These are phyloP conservation scores for Meloidogyne chitwoodi DNA, from an alignment of 1,140 invertebrate genomes.

Conservation along the genomic window DNA sequence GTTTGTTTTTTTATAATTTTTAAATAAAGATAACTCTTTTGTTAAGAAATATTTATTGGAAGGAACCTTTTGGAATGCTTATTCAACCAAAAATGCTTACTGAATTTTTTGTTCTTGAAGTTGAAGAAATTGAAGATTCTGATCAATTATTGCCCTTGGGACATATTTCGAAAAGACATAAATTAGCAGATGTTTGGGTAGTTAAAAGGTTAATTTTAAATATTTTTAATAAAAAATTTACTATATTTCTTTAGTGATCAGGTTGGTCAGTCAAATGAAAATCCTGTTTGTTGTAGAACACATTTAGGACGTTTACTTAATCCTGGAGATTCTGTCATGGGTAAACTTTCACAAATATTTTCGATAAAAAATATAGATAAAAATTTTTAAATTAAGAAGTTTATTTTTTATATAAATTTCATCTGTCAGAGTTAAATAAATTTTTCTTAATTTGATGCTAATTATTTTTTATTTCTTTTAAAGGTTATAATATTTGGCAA, in stretches of 20 bases:
- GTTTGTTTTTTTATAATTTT: constrained; percentile 37
- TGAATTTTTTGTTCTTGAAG: constrained; percentile 91
- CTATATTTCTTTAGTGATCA: constrained; percentile 67
- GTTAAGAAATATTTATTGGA: constrained; percentile 78
- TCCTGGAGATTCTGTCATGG: constrained; percentile 84
- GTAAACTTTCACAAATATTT: constrained; percentile 62
- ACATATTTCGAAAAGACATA: constrained; percentile 82
- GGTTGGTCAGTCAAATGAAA: constrained; percentile 76
- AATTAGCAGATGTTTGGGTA: constrained; percentile 87
- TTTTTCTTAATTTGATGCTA: too few species aligned
- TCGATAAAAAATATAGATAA: not conserved
- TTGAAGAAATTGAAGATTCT: constrained; percentile 76
- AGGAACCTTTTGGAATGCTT: constrained; percentile 77
- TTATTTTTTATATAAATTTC: too few species aligned
- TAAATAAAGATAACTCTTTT: constrained; percentile 66
- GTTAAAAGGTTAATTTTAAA: constrained; percentile 63
- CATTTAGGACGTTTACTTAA: constrained; percentile 90
- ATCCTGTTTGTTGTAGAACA: constrained; percentile 75
- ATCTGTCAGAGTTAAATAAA: too few species aligned
- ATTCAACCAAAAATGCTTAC: constrained; percentile 83
- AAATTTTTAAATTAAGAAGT: too few species aligned
- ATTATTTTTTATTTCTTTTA: constrained; percentile 30
- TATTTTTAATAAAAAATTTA: not conserved
- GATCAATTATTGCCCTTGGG: constrained; percentile 66
- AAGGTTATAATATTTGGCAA: constrained; percentile 52